phyloP scores from a whole-genome alignment of 2,113 vertebrate species.

The Ceyx margarethae region DNA sequence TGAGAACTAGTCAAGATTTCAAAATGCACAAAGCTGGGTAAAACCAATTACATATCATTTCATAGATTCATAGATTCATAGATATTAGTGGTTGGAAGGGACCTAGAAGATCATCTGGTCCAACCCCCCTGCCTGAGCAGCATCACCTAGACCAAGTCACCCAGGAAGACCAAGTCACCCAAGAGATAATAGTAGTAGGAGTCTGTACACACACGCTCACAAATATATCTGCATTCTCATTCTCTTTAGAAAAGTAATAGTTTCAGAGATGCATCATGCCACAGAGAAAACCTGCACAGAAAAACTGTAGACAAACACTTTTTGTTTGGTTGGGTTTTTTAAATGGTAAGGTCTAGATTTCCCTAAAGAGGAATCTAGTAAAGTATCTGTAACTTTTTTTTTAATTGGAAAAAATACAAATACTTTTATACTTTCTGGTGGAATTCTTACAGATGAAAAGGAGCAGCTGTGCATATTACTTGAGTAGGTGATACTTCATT shows the following conservation, averaged over 20 bases:
- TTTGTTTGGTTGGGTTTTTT: no score
- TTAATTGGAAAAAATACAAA: background rate
- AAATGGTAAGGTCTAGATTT: background rate
- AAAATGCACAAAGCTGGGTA: background rate
- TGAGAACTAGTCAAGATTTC: background rate
- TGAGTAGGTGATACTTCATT: background rate
- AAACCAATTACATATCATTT: background rate
- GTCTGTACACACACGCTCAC: background rate
- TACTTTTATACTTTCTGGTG: background rate
- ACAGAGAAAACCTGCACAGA: background rate
- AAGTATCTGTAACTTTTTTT: background rate
- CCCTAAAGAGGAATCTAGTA: background rate
- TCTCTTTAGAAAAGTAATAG: accelerated
- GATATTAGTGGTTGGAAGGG: no score
- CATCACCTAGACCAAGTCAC: no score
- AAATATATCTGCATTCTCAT: background rate
- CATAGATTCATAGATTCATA: no score
- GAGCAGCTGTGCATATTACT: conserved; percentile 1
- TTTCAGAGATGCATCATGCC: background rate
- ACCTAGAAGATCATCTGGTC: no score
- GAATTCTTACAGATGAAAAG: background rate
- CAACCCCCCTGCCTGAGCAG: no score
- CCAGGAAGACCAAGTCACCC: no score
- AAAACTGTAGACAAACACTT: background rate
- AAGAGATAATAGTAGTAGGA: background rate